Percentiles rank a stretch among this genome's conserved stretches.
phyloP scores from a whole-genome alignment of 2,113 vertebrate species.

The Myxocyprinus asiaticus region DNA sequence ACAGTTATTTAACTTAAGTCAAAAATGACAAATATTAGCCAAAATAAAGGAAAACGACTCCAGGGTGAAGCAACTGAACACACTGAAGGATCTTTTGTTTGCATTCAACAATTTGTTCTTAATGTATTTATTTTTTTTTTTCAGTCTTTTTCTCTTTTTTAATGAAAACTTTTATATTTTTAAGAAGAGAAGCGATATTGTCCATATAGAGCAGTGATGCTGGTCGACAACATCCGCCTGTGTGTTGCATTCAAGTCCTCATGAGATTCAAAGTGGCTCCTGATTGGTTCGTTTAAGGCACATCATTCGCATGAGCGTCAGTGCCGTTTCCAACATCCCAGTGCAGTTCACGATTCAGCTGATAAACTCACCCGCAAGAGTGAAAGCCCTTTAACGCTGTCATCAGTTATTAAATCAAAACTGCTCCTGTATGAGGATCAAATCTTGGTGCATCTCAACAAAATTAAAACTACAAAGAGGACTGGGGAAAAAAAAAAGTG shows the following conservation, averaged over 20 bases:
- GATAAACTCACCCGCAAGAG: neutral
- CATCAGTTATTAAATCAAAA: slow-evolving; percentile 16
- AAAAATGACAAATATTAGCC: neutral
- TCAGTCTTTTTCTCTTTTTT: neutral
- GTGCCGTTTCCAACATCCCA: too few relatives aligned
- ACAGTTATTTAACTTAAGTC: neutral
- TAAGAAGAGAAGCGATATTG: neutral
- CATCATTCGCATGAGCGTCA: neutral
- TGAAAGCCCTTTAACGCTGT: slow-evolving; percentile 64
- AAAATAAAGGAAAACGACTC: neutral
- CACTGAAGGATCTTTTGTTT: neutral
- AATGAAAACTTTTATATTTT: neutral
- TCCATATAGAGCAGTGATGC: neutral
- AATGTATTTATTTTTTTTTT: too few relatives aligned
- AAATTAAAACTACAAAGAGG: too few relatives aligned
- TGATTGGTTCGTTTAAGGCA: neutral
- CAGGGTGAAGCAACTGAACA: too few relatives aligned
- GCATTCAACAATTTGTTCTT: neutral
- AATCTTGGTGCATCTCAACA: too few relatives aligned
- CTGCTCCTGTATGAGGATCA: too few relatives aligned
- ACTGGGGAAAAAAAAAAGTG: too few relatives aligned
- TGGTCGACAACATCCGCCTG: neutral
- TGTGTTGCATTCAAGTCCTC: too few relatives aligned
- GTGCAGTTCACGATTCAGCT: neutral
- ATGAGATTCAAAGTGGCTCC: neutral